These are phyloP conservation scores for Drosophila neoperkinsi DNA, from an alignment of 2,888 invertebrate species.

Conservation along the genomic window DNA sequence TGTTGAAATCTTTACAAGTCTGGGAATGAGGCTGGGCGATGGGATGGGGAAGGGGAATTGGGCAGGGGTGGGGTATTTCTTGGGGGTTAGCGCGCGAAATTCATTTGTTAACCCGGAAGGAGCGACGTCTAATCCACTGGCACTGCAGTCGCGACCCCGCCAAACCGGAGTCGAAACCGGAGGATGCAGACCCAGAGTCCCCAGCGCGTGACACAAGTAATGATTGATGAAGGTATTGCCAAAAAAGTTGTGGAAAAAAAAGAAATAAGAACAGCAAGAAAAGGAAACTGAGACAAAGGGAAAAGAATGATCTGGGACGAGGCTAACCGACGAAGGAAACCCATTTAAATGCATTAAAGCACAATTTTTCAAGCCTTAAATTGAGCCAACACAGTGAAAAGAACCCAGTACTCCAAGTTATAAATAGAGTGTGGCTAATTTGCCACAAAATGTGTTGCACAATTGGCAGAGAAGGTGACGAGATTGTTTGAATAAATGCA, in stretches of 20 bases:
- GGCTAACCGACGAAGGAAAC: constrained; percentile 42
- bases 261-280: constrained; percentile 17
- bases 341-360: constrained; percentile 69
- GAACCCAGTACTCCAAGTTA: constrained; percentile 1
- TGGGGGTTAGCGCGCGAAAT: constrained; percentile 62
- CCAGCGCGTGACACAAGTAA: constrained; percentile 72
- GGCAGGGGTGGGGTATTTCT: neutral
- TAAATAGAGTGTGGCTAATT: constrained; percentile 1
- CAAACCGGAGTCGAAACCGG: constrained; percentile 34
- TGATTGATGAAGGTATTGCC: constrained; percentile 77
- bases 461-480: neutral
- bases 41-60: neutral
- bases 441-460: constrained; percentile 5
- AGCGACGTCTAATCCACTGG: constrained; percentile 71
- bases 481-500: neutral
- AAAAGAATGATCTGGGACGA: constrained; percentile 18
- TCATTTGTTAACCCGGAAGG: constrained; percentile 76
- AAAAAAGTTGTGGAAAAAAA: constrained; percentile 44
- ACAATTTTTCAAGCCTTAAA: constrained; percentile 47
- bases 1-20: constrained; percentile 71
- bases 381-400: constrained; percentile 27
- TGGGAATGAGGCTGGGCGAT: neutral
- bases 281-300: constrained; percentile 22
- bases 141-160: constrained; percentile 69
- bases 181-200: constrained; percentile 64